These are phyloP conservation scores for Azemiops feae DNA, from an alignment of 2,113 vertebrate species.

Conservation along the genomic window DNA sequence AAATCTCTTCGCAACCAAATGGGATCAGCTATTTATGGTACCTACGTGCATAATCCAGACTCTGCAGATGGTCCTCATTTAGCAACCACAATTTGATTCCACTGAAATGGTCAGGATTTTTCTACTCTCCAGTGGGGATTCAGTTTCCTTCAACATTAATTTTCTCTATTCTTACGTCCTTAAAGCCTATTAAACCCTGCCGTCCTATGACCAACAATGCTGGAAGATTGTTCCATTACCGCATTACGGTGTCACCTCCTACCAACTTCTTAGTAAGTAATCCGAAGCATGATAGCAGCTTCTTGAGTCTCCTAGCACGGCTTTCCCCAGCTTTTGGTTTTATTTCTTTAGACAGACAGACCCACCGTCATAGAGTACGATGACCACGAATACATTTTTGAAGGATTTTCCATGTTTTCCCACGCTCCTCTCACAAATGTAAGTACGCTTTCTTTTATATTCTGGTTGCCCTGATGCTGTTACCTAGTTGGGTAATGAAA, in stretches of 20 bases:
- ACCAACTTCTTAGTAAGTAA: conserved; percentile 95
- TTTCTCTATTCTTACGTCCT: conserved; percentile 42
- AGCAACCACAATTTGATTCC: neutral
- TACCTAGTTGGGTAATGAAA: neutral
- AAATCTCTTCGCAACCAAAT: neutral
- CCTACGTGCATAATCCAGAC: neutral
- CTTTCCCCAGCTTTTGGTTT: neutral
- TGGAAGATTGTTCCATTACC: conserved; percentile 92
- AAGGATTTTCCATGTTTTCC: conserved; percentile 98
- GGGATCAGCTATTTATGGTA: neutral
- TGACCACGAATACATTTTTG: conserved; percentile 98
- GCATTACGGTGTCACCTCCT: conserved; percentile 96
- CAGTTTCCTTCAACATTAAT: conserved; percentile 47
- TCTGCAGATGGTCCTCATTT: neutral
- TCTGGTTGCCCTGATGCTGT: neutral
- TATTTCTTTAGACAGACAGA: conserved; percentile 85
- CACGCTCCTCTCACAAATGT: conserved; percentile 90
- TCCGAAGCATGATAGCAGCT: neutral
- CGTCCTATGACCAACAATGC: conserved; percentile 95
- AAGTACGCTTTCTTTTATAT: conserved; percentile 58
- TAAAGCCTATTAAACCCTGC: conserved; percentile 85
- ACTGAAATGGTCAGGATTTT: conserved; percentile 18
- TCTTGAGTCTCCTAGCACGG: neutral
- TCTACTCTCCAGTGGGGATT: conserved; percentile 54
- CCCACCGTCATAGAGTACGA: conserved; percentile 98